Conservation (phyloP, 2,113 vertebrate species). For the Vimba vimba region DNA sequence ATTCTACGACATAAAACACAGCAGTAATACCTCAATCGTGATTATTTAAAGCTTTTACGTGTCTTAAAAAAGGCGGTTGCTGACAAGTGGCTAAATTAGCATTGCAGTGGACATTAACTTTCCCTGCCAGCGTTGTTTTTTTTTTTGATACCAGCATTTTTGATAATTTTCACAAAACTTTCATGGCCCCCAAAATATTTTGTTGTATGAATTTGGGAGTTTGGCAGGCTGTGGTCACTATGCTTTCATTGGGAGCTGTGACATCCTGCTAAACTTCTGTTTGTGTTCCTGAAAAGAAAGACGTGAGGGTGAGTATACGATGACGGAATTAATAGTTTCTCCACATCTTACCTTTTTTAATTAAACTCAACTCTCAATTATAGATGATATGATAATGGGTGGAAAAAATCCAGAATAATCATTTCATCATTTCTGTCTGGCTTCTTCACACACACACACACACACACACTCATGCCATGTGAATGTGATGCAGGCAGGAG, state of each 20-base stretch:
- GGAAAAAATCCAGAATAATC: neutral
- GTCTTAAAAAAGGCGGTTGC: no score
- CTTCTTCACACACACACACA: neutral
- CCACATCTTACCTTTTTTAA: neutral
- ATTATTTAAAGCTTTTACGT: no score
- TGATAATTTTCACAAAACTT: no score
- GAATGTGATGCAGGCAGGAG: neutral
- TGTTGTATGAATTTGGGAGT: neutral
- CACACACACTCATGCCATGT: neutral
- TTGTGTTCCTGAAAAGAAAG: neutral
- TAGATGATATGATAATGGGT: slow-evolving; percentile 8
- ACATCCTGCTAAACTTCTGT: neutral
- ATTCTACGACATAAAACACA: no score
- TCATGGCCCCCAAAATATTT: no score
- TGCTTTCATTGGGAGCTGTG: neutral
- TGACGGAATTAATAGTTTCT: neutral
- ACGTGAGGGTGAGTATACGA: neutral
- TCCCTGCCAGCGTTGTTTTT: no score
- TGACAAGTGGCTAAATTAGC: no score
- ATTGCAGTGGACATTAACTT: no score
- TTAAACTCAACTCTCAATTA: neutral
- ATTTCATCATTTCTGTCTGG: neutral
- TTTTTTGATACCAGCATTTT: no score
- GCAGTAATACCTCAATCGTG: no score
- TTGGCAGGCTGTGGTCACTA: neutral